phyloP scores from a whole-genome alignment of 2,888 invertebrate genomes.

The Hesperia comma region DNA sequence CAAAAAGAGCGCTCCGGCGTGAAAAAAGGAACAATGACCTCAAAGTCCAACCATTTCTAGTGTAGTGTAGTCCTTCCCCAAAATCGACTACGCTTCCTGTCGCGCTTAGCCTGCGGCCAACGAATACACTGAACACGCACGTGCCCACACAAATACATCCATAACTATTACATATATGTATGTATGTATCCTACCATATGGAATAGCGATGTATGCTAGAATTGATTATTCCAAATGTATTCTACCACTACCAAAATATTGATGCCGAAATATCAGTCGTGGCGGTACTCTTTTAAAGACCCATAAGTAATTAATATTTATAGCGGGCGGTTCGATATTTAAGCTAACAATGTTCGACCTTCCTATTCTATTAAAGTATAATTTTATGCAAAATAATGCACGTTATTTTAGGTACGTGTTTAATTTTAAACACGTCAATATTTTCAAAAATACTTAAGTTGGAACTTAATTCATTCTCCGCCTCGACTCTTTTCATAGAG shows the following conservation, averaged over 20 bases:
- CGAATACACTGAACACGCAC: constrained; percentile 55
- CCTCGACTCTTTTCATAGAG: background rate
- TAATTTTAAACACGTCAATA: background rate
- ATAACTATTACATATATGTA: background rate
- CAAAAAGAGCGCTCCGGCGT: constrained; percentile 66
- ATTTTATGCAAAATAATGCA: constrained; percentile 16
- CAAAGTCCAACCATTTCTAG: constrained; percentile 71
- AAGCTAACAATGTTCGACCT: constrained; percentile 42
- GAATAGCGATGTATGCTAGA: background rate
- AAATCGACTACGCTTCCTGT: constrained; percentile 80
- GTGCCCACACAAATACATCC: constrained; percentile 43
- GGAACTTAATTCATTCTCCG: too few species aligned
- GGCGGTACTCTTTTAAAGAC: constrained; percentile 50
- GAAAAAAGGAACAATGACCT: constrained; percentile 78
- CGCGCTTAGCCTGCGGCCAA: constrained; percentile 60
- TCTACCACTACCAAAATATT: constrained; percentile 50
- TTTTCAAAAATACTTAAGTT: background rate
- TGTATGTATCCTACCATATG: background rate
- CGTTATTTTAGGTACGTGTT: too few species aligned
- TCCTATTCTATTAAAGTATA: constrained; percentile 37
- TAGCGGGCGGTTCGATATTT: constrained; percentile 50
- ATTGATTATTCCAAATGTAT: constrained; percentile 38
- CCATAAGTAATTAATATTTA: constrained; percentile 66
- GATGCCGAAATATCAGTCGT: constrained; percentile 53
- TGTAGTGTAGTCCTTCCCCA: constrained; percentile 69